phyloP scores from a whole-genome alignment of 1,140 invertebrate species.

The Melanaphis sacchari region DNA sequence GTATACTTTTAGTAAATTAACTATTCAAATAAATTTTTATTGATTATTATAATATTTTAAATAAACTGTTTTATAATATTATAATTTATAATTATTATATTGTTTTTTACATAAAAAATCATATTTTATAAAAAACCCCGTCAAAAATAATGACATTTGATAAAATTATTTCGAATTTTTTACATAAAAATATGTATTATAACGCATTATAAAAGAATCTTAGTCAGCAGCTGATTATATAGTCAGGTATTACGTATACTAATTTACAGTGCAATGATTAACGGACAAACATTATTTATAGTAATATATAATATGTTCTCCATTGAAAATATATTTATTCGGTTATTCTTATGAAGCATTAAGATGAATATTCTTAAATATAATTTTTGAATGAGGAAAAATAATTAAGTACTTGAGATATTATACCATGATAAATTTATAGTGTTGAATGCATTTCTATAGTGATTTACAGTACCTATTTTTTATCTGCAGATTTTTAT shows the following conservation, averaged over 20 bases:
- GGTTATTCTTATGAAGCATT: not conserved
- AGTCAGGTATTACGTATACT: no score
- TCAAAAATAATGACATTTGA: not conserved
- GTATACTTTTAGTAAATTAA: no score
- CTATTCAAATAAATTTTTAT: no score
- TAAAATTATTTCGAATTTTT: not conserved
- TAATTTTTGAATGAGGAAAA: not conserved
- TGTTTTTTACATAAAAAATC: no score
- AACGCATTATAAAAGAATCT: not conserved
- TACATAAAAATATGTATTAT: not conserved
- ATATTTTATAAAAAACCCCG: no score
- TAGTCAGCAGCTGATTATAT: not conserved
- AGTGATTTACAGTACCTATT: not conserved
- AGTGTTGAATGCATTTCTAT: not conserved
- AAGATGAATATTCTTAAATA: not conserved
- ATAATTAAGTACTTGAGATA: not conserved
- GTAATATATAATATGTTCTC: not conserved
- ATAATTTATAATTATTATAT: no score
- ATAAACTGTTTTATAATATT: no score
- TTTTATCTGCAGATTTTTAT: not conserved
- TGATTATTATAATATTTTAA: no score
- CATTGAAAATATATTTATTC: not conserved
- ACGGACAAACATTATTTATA: not conserved
- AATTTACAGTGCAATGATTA: not conserved
- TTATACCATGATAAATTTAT: not conserved